Evolutionary conservation across 2,113 vertebrate species (phyloP), one percentile per base, ranked within the genome.

Genomic region (Philantomba maxwellii): DNA sequence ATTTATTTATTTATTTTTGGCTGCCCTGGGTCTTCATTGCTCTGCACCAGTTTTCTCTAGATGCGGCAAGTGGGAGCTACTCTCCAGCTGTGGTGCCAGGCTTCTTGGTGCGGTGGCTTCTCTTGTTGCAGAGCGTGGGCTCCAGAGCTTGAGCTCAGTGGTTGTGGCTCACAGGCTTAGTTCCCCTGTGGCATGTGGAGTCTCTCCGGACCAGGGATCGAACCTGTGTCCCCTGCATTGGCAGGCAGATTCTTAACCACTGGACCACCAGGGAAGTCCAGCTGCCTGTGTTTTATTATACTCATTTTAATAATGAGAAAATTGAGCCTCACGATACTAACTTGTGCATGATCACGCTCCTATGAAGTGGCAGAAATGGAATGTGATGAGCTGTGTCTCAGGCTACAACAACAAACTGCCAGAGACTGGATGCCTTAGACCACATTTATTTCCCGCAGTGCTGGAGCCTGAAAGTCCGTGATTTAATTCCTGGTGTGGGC

Each of bases 311-410:
- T 49, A 89, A 43, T 25, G 85, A 89, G 58, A 30, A 78, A 80
- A 85, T 7, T 14, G 49, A 66, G 73, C 28, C 58, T 80, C 11
- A 6, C 6, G 33, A 30, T 45, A 49, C 30, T 43, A 43, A 33
- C 25, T 26, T 66, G 75, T 43, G 33, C 8, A 10, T 45, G 16
- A 47, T n/a, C 21, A 9, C 0, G 0, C 9, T 36, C 21, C 28
- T 51, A 14, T 21, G 49, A 58, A 43, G 36, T 16, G 36, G 51
- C 45, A 89, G 53, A 36, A 96, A 55, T 28, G 66, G 70, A 47
- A 60, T 81, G 25, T 19, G n/a, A 80, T 8, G 51, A 53, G 45
- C 28, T 7, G 43, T 30, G n/a, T 83, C 83, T 87, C 36, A 6
- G 83, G 62, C 47, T 23, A 28, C 64, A 53, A 2, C 25, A 23